Evolutionary conservation across 2,888 invertebrate genomes (phyloP).

Genomic region (Euproctis similis): DNA sequence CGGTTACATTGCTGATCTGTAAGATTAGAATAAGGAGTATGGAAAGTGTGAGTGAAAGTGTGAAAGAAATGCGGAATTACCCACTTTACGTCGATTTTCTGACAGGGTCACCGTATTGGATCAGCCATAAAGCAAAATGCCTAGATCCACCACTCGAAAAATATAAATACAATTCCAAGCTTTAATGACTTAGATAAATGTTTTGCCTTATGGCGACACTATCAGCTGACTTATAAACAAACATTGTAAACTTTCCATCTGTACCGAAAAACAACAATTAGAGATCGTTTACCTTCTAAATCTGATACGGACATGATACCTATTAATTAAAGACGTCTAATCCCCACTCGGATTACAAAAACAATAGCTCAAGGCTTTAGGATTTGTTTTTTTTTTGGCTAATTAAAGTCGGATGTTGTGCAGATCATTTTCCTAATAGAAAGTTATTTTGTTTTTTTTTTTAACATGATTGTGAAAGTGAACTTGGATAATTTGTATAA

Average conservation of each 20-base stretch:
- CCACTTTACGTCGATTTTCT: too few species aligned
- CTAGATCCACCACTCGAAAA: too few species aligned
- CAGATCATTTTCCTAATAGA: conserved; percentile 6
- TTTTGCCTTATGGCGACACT: too few species aligned
- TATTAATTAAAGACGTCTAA: conserved; percentile 31
- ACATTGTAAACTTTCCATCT: not conserved
- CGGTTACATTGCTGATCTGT: too few species aligned
- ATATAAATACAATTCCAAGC: too few species aligned
- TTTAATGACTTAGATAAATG: too few species aligned
- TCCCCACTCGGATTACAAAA: conserved; percentile 28
- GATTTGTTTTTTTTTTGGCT: conserved; percentile 14
- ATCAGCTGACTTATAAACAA: too few species aligned
- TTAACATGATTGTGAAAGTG: not conserved
- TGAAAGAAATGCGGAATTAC: too few species aligned
- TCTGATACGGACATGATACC: conserved; percentile 23
- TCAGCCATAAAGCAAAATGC: too few species aligned
- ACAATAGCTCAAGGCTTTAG: conserved; percentile 14
- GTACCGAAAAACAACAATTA: conserved; percentile 3
- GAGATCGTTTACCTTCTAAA: conserved; percentile 8
- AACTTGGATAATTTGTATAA: not conserved
- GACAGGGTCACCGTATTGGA: too few species aligned
- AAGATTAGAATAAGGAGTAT: too few species aligned
- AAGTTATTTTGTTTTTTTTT: not conserved
- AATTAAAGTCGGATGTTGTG: conserved; percentile 16
- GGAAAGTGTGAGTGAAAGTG: too few species aligned